Evolutionary conservation across 1,140 invertebrate species (phyloP), one percentile per base, ranked within the genome.

Genomic region (Muscidifurax raptorellus): DNA sequence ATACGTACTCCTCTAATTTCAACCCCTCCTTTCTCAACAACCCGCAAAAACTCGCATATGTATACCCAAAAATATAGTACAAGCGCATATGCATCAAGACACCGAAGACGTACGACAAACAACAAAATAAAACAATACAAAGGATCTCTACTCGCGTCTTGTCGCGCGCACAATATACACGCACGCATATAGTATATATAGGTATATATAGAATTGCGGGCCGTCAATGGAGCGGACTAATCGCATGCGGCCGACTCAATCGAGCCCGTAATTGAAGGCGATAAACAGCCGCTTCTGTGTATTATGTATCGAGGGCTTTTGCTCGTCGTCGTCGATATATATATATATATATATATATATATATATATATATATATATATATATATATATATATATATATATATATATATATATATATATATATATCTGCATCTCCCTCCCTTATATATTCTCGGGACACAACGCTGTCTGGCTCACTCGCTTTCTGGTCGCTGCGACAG

Each of bases 151-250:
- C n/a, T 47, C 67, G 69, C 2, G 7, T 30, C 64, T 36, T 25
- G 25, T 69, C 18, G 6, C n/a, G 10, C 22, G 71, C 28, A 13
- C 47, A 32, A 44, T 30, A 32, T 74, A n/a, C 74, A n/a, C n/a
- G 36, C 3, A 40, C 36, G 3, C 36, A n/a, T n/a, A n/a, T n/a
- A n/a, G n/a, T n/a, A n/a, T n/a, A n/a, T n/a, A n/a, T n/a, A n/a
- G n/a, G 44, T 47, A 18, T 47, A 18, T 40, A 15, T 1, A 47
- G 15, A 18, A 18, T 18, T 13, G 44, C 44, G 13, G 52, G 3
- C 18, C 89, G 87, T 89, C 90, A 89, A 85, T 92, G 90, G 90
- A 90, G 90, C 88, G 90, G 88, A 89, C 89, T 92, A 93, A 93
- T 91, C 91, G 90, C 88, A 90, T 92, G 90, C 88, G 72, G 47